Base-by-base conservation (phyloP, 64 coral and sea anemone genomes). In the Actinia tenebrosa region DNA sequence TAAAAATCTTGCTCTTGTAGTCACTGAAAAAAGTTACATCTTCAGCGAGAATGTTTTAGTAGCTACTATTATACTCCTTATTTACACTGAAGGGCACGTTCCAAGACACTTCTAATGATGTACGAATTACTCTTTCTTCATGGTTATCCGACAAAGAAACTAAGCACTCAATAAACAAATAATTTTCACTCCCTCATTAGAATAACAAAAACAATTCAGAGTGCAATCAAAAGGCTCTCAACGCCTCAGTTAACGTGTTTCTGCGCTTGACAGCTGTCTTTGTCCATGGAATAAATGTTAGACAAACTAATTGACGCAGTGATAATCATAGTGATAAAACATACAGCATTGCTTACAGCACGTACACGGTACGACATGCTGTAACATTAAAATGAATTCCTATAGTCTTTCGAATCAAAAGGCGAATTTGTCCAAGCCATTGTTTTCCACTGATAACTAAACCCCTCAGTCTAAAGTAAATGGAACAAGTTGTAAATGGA, bases 151-250 rank as follows among this genome's bases (percentile, higher is more conserved):
- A 81, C 79, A 81, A 81, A 53, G 27, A 25, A 45, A 50, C 50
- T 53, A 81, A 81, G 79, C 7, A 81, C 79, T 53, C 44, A 52
- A 53, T n/a, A 81, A 81, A 81, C 79, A 53, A 81, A 81, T 45
- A 3, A 53, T 81, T 53, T 50, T 22, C 27, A 53, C 10, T 20
- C 45, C 53, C 79, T 53, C 50, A 81, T 81, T 75, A 30, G 69
- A 75, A 75, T 75, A 75, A 75, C 69, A 75, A 75, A 75, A 42
- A 26, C 23, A 75, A 75, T 13, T 75, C 69, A 13, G 8, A 30
- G 27, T 37, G 23, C 10, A 75, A 11, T 30, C 69, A 75, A 75
- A 75, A 75, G 69, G 69, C 69, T 75, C 69, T 75, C 27, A 75
- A 75, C 69, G 23, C 25, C 20, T 75, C 23, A 42, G 26, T 75